Conservation (phyloP, 2,888 invertebrate genomes). For the Tachystola acroxantha region DNA sequence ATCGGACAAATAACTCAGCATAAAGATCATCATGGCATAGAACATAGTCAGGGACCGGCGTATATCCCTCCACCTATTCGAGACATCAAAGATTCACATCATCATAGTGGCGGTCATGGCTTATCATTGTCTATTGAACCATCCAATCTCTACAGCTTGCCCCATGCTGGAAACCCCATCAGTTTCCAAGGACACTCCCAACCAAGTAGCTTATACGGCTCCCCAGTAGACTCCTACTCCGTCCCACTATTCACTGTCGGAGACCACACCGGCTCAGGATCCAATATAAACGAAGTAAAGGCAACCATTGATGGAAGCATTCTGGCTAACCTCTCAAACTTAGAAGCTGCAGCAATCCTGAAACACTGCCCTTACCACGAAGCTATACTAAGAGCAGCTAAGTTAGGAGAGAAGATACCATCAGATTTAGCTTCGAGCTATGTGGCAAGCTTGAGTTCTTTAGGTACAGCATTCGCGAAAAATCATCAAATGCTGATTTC, state of each 20-base stretch:
- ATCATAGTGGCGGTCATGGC: conserved; percentile 37
- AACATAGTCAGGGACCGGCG: conserved; percentile 65
- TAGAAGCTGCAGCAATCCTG: conserved; percentile 66
- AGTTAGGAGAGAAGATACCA: conserved; percentile 60
- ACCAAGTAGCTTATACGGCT: conserved; percentile 56
- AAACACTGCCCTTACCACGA: conserved; percentile 74
- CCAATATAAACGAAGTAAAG: conserved; percentile 50
- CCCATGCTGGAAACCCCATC: conserved; percentile 61
- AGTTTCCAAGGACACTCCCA: conserved; percentile 57
- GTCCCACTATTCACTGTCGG: conserved; percentile 68
- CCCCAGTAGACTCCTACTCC: conserved; percentile 72
- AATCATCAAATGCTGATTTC: conserved; percentile 46
- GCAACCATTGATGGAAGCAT: conserved; percentile 60
- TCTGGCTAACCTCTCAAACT: conserved; percentile 52
- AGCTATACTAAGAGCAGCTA: conserved; percentile 67
- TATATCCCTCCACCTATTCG: conserved; percentile 83
- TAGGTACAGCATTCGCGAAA: conserved; percentile 70
- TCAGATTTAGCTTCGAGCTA: conserved; percentile 71
- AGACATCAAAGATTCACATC: conserved; percentile 68
- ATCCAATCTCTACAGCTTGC: conserved; percentile 70
- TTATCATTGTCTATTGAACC: conserved; percentile 69
- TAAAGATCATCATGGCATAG: conserved; percentile 78
- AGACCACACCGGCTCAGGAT: conserved; percentile 70
- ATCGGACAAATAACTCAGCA: conserved; percentile 81
- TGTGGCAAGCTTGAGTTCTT: conserved; percentile 69